Percentiles rank a stretch among this genome's conserved stretches.
Evolutionary conservation across 2,113 vertebrate species (phyloP).

Genomic region (Xenopus tropicalis): DNA sequence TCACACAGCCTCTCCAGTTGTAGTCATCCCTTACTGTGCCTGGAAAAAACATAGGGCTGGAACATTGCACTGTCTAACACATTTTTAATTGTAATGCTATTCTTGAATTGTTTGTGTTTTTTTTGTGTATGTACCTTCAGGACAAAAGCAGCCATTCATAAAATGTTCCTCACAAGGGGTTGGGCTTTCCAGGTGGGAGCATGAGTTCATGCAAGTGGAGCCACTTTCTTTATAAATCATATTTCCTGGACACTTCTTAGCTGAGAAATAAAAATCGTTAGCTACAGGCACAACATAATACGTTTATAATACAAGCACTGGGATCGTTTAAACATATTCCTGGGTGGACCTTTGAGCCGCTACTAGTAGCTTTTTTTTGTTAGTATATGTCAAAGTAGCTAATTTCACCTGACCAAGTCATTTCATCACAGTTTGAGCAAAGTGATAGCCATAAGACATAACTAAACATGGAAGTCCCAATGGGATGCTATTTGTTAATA

Average conservation of each 20-base stretch:
- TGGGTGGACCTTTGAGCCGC: too few species aligned
- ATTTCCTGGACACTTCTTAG: conserved; percentile 78
- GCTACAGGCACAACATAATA: too few species aligned
- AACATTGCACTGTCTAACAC: neutral
- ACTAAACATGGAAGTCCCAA: too few species aligned
- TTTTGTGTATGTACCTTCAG: conserved; percentile 68
- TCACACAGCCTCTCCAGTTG: conserved; percentile 72
- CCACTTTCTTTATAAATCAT: conserved; percentile 88
- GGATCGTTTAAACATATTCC: too few species aligned
- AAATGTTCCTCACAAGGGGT: conserved; percentile 86
- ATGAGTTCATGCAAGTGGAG: conserved; percentile 86
- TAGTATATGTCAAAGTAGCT: too few species aligned
- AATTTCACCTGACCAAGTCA: too few species aligned
- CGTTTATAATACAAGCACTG: too few species aligned
- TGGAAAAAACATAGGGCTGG: conserved; percentile 46
- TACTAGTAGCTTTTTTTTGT: too few species aligned
- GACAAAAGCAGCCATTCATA: conserved; percentile 94
- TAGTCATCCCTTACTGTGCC: conserved; percentile 89
- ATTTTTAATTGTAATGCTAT: neutral
- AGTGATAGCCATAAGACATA: too few species aligned
- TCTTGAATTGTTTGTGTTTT: too few species aligned
- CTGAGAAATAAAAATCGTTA: conserved; percentile 53
- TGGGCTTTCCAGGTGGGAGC: conserved; percentile 74
- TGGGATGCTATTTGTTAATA: too few species aligned
- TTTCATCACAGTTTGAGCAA: too few species aligned